phyloP scores from a whole-genome alignment of 2,888 invertebrate genomes.

The Macaria liturata region DNA sequence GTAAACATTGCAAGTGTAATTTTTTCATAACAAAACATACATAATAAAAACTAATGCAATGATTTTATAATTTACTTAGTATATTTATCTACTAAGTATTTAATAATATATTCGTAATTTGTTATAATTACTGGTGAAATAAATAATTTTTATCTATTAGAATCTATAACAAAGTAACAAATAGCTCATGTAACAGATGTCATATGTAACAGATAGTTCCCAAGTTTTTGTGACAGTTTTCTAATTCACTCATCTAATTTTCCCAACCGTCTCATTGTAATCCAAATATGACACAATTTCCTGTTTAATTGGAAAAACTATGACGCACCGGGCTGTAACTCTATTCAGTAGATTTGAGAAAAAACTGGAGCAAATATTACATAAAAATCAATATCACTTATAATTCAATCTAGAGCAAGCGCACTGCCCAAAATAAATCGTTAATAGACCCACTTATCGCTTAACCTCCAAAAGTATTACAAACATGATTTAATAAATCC shows the following conservation, averaged over 20 bases:
- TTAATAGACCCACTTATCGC: constrained; percentile 30
- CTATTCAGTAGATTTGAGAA: background rate
- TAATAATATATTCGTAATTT: too few relatives aligned
- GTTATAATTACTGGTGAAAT: too few relatives aligned
- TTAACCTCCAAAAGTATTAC: constrained; percentile 40
- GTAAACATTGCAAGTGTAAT: too few relatives aligned
- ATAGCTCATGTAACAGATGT: constrained; percentile 5
- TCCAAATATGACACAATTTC: constrained; percentile 28
- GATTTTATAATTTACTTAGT: too few relatives aligned
- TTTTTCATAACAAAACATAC: too few relatives aligned
- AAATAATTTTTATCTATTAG: too few relatives aligned
- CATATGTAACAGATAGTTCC: constrained; percentile 31
- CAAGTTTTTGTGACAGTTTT: constrained; percentile 61
- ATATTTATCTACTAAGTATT: too few relatives aligned
- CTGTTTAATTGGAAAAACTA: constrained; percentile 45
- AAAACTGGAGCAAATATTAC: constrained; percentile 25
- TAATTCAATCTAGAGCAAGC: constrained; percentile 15
- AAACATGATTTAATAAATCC: constrained; percentile 46
- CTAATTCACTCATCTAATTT: constrained; percentile 37
- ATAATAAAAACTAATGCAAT: too few relatives aligned
- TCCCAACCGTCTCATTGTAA: constrained; percentile 41
- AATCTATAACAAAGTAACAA: background rate
- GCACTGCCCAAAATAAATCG: constrained; percentile 26
- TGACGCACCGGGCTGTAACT: constrained; percentile 45
- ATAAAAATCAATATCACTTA: constrained; percentile 23